phyloP scores from a whole-genome alignment of 1,140 invertebrate genomes.

The Calosoma granatense region DNA sequence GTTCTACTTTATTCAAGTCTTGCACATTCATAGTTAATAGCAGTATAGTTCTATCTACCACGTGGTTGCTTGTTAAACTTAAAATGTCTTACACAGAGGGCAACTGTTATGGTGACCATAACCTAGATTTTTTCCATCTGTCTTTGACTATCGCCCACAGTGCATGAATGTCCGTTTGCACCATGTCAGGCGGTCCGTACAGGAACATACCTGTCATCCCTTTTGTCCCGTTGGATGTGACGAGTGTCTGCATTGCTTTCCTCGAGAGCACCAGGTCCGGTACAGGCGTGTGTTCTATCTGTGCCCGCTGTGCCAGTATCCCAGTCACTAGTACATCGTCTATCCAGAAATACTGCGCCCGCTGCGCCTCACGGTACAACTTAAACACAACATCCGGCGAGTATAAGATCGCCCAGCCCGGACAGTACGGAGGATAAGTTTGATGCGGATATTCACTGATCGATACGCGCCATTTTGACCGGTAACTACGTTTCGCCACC shows the following conservation, averaged over 20 bases:
- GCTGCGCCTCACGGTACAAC: slow-evolving; percentile 49
- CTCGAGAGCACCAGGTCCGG: slow-evolving; percentile 26
- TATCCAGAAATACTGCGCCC: slow-evolving; percentile 67
- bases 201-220: slow-evolving; percentile 35
- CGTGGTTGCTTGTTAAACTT: no score
- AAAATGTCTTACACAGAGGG: no score
- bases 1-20: no score
- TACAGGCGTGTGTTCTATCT: slow-evolving; percentile 32
- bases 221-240: slow-evolving; percentile 22
- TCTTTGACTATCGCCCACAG: no score
- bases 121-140: no score
- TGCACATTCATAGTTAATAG: no score
- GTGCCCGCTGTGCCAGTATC: slow-evolving; percentile 47
- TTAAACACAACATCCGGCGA: slow-evolving; percentile 56
- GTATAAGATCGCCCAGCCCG: slow-evolving; percentile 65
- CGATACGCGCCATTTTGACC: slow-evolving; percentile 71
- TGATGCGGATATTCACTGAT: slow-evolving; percentile 51
- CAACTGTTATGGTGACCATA: no score
- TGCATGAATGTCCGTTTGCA: slow-evolving; percentile 35
- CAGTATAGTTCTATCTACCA: no score
- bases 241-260: slow-evolving; percentile 23
- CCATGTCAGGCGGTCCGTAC: slow-evolving; percentile 45
- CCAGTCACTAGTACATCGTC: slow-evolving; percentile 78
- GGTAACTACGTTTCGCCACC: slow-evolving; percentile 47
- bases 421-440: slow-evolving; percentile 61